These are phyloP conservation scores for Pyxicephalus adspersus DNA, from an alignment of 2,113 vertebrate species.

Conservation along the genomic window DNA sequence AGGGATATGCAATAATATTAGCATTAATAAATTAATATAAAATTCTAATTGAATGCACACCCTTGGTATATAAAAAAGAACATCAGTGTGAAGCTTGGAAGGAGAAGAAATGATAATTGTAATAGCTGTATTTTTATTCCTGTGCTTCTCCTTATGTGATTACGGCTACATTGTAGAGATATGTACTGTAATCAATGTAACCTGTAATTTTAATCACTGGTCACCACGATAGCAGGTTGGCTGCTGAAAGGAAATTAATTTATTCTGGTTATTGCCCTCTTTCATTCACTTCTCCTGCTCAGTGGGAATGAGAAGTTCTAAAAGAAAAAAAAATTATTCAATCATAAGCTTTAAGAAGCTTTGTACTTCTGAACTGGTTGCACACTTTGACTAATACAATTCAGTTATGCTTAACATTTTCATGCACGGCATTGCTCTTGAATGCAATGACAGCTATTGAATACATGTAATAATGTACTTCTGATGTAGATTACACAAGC, in stretches of 20 bases:
- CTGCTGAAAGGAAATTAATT: constrained; percentile 34
- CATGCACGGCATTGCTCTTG: too few relatives aligned
- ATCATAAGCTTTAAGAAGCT: too few relatives aligned
- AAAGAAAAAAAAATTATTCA: too few relatives aligned
- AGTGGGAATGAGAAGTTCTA: not conserved
- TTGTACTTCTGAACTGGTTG: not conserved
- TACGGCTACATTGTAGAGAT: constrained; percentile 7
- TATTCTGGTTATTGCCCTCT: not conserved
- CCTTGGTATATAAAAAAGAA: constrained; percentile 11
- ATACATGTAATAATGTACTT: too few relatives aligned
- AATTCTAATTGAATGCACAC: not conserved
- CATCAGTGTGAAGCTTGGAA: not conserved
- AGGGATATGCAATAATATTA: too few relatives aligned
- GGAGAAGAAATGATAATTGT: constrained; percentile 15
- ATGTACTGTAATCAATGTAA: constrained; percentile 49
- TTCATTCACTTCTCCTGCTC: not conserved
- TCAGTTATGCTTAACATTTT: not conserved
- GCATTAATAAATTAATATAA: not conserved
- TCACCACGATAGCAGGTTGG: constrained; percentile 17
- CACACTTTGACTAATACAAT: not conserved
- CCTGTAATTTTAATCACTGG: constrained; percentile 53
- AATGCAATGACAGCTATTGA: too few relatives aligned
- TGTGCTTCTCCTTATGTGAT: constrained; percentile 37
- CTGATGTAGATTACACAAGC: too few relatives aligned
- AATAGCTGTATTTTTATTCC: constrained; percentile 33